Percentiles rank a stretch among this genome's conserved stretches.
phyloP scores from a whole-genome alignment of 2,888 invertebrate genomes.

The Xylophagus ater region DNA sequence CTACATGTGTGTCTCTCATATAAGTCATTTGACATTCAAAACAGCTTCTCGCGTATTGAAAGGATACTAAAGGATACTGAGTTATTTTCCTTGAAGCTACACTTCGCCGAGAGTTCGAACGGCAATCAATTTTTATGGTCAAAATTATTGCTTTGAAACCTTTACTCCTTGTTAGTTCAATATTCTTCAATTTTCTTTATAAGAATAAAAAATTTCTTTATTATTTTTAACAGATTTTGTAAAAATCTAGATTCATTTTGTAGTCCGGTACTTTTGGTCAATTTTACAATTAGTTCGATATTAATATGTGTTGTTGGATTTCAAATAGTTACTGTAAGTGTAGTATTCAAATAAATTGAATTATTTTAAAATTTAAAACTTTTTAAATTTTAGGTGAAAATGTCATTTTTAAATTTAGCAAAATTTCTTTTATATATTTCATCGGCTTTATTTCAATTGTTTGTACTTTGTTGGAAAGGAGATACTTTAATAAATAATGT shows the following conservation, averaged over 20 bases:
- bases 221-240: conserved; percentile 31
- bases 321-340: conserved; percentile 32
- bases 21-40: too few species aligned
- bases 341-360: background rate
- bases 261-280: conserved; percentile 33
- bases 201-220: too few species aligned
- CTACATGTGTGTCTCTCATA: too few species aligned
- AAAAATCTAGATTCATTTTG: conserved; percentile 31
- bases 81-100: too few species aligned
- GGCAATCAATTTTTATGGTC: too few species aligned
- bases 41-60: too few species aligned
- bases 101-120: too few species aligned
- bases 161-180: too few species aligned
- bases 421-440: conserved; percentile 35
- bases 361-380: background rate
- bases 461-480: conserved; percentile 35
- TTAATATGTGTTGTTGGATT: conserved; percentile 38
- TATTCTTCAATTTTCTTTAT: too few species aligned
- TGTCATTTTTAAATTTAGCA: conserved; percentile 34
- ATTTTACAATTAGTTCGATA: conserved; percentile 33
- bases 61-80: too few species aligned
- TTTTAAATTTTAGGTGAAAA: conserved; percentile 21
- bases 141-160: too few species aligned
- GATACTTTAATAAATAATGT: conserved; percentile 35
- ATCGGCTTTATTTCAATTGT: conserved; percentile 33